Base-by-base conservation (phyloP, 2,113 vertebrate species). In the Carlito syrichta region DNA sequence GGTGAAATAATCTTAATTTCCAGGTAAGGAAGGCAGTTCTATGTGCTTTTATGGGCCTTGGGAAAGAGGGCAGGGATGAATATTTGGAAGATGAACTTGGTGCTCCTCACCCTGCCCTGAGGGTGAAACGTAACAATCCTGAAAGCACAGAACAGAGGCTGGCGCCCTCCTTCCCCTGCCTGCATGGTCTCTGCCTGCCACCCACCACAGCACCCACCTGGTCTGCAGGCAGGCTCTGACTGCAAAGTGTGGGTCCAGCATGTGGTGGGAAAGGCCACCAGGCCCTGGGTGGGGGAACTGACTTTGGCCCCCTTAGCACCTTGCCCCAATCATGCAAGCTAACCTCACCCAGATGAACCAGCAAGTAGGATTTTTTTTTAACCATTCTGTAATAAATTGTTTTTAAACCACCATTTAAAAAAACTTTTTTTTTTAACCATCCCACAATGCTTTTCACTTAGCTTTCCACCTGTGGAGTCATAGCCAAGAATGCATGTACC, bases 121-220 rank as follows among this genome's bases (percentile, higher is more conserved):
- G 69, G 45, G 48, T 19, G 54, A 78, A 56, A 30, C 62, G 3
- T 5, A 32, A 17, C 12, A 2, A 8, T 38, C 43, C 68, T 8
- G 1, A 35, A 11, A n/a, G 8, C 23, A 1, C 25, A n/a, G 50
- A 50, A 40, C 38, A 30, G 68, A 38, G 40, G 38, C 27, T 6
- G 13, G 14, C 3, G 3, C 20, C 12, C 6, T 11, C 45, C 38
- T 87, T n/a, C 66, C 35, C n/a, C n/a, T n/a, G n/a, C n/a, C n/a
- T n/a, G n/a, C n/a, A n/a, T n/a, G 8, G 22, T 25, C 89, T 60
- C 45, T 2, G 0, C 9, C 20, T 0, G 0, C n/a, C 48, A 5
- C 4, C 56, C 45, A 35, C 62, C n/a, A 2, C 23, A 17, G 52
- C 23, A 3, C 16, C 43, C 30, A 5, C 56, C 20, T 30, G 19